Conservation (phyloP, 2,888 invertebrate species). For the Agonopterix alstromeriana region DNA sequence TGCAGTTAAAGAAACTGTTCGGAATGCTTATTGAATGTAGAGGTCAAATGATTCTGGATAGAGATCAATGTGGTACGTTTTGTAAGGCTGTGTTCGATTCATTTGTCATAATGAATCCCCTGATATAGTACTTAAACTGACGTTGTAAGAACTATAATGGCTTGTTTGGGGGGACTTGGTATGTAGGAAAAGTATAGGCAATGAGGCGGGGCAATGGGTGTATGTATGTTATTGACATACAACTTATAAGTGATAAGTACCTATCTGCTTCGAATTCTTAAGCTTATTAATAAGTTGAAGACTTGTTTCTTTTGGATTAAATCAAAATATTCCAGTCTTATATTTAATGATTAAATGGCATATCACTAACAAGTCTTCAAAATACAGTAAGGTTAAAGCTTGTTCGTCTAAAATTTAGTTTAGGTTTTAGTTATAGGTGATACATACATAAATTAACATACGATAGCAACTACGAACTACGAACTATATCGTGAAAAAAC, state of each 20-base stretch:
- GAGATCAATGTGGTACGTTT: slow-evolving; percentile 45
- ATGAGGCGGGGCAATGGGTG: slow-evolving; percentile 70
- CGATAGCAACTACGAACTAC: too few relatives aligned
- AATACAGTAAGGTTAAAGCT: too few relatives aligned
- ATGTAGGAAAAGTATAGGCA: slow-evolving; percentile 32
- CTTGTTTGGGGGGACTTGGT: slow-evolving; percentile 30
- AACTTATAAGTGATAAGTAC: slow-evolving; percentile 38
- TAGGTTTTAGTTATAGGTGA: too few relatives aligned
- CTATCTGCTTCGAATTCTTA: slow-evolving; percentile 44
- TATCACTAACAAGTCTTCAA: too few relatives aligned
- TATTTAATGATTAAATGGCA: too few relatives aligned
- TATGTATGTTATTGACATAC: slow-evolving; percentile 32
- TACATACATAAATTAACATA: too few relatives aligned
- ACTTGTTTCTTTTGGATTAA: slow-evolving; percentile 19
- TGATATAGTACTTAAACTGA: too few relatives aligned
- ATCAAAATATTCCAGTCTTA: too few relatives aligned
- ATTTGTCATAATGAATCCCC: neutral
- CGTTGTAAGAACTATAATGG: slow-evolving; percentile 6
- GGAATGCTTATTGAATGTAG: slow-evolving; percentile 60
- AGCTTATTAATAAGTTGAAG: slow-evolving; percentile 44
- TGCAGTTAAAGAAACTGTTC: slow-evolving; percentile 60
- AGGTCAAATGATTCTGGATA: slow-evolving; percentile 48
- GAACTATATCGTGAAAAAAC: too few relatives aligned
- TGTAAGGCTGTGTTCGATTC: slow-evolving; percentile 33
- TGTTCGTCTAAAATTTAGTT: too few relatives aligned